Base-by-base conservation (phyloP, 2,797 vertebrate species). In the Allobates femoralis region DNA sequence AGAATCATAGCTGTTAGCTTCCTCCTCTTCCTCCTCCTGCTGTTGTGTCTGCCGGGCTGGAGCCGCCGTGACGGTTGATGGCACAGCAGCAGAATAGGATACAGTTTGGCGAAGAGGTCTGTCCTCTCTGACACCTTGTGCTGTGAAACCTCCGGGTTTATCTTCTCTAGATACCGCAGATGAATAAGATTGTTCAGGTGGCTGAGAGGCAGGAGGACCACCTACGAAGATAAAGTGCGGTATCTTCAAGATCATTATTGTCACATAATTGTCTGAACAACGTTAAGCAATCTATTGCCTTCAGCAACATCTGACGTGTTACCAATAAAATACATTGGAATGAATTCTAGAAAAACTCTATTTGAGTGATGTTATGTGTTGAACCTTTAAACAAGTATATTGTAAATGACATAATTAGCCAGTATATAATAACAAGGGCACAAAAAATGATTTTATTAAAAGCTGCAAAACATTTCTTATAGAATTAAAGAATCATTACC, bases 1-100 rank as follows among this genome's bases (percentile, higher is more conserved):
- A 0, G 98, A 99, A 89, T 99, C 98, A 0, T 97, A 97, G 91
- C 96, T 97, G 79, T 99, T 98, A 90, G 95, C 94, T 16, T 96
- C 95, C 0, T 97, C 95, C 37, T 95, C 93, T 0, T 94, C 93
- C 0, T 91, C 91, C 0, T 86, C 91, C 2, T 91, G 93, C 0
- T 80, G 92, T 76, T 92, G 94, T 11, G 88, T 85, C 28, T 75
- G 83, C 0, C 90, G 86, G 18, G 91, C 81, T 0, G 32, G 0
- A 0, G 89, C 0, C 0, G 73, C 93, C 0, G 91, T 88, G 0
- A 92, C 90, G 0, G 92, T 85, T 1, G 94, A 89, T 0, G 90
- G 88, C 0, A 89, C 73, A 0, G 91, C 90, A 60, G 93, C 88
- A 16, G 32, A 23, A 56, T 90, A 94, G 28, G 89, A 89, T 19